Evolutionary conservation across 2,888 invertebrate genomes (phyloP).

Genomic region (Cetonia aurata): DNA sequence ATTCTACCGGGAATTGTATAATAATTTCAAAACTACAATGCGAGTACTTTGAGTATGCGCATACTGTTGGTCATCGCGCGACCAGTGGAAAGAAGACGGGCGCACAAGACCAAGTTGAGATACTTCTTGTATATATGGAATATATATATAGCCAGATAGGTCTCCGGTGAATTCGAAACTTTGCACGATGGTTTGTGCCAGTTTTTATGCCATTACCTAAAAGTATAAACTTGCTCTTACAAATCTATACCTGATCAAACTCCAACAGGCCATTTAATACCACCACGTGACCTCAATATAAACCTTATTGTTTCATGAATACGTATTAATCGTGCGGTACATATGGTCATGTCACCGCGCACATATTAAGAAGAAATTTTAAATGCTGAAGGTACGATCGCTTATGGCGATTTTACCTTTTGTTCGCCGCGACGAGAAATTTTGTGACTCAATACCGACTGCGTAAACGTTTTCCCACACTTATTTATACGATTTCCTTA

Average conservation of each 20-base stretch:
- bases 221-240: constrained; percentile 62
- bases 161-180: constrained; percentile 59
- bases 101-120: constrained; percentile 42
- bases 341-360: constrained; percentile 50
- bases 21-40: constrained; percentile 47
- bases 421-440: constrained; percentile 32
- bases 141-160: constrained; percentile 55
- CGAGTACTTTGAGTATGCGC: constrained; percentile 25
- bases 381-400: constrained; percentile 41
- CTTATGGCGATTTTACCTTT: constrained; percentile 39
- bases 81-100: constrained; percentile 41
- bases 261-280: constrained; percentile 54
- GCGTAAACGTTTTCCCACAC: constrained; percentile 36
- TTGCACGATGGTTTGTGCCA: constrained; percentile 58
- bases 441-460: constrained; percentile 34
- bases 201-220: constrained; percentile 64
- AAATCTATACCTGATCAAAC: constrained; percentile 59
- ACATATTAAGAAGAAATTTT: constrained; percentile 44
- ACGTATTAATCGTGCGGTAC: constrained; percentile 58
- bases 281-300: constrained; percentile 62
- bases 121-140: constrained; percentile 45
- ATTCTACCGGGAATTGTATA: constrained; percentile 58
- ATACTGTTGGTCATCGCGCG: constrained; percentile 26
- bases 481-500: constrained; percentile 30
- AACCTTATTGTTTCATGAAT: constrained; percentile 61